Base-by-base conservation (phyloP, 2,888 invertebrate species). In the Sabellastarte sp. region DNA sequence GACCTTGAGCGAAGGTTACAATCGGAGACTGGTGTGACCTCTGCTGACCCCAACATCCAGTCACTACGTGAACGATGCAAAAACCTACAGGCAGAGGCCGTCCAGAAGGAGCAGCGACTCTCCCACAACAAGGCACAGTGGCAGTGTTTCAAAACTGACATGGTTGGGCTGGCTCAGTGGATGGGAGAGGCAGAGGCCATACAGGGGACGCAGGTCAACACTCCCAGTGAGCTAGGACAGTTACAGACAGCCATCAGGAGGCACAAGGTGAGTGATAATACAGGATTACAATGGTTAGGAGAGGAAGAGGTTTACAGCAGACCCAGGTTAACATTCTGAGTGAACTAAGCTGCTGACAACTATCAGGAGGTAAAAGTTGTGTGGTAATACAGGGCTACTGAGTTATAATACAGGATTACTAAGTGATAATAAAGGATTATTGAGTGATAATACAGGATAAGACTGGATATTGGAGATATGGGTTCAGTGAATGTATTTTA, bases 1-100 rank as follows among this genome's bases (percentile, higher is more conserved):
- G 93, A 93, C 86, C 86, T 94, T 55, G 90, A 90, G 63, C 88
- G 88, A 66, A 81, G 92, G 26, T 85, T 94, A 2, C 83, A 90
- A 2, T 89, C 89, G 50, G 93, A 93, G 66, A 82, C 92, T 89
- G 79, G 88, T 5, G 61, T 75, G n/a, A 63, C 65, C 10, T 63
- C 77, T 58, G 74, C 84, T 32, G 79, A 78, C 41, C 66, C 69
- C 87, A 89, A 89, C 80, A 92, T 90, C 80, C 89, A 62, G 80
- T 80, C 69, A 63, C 72, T 81, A 30, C 52, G 78, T 1, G 67
- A 75, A 32, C 69, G 80, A 24, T 83, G 82, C 83, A 77, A 80
- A 55, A 66, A 70, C 52, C 61, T 84, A 10, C 77, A 82, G 69
- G 73, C 71, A 3, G 62, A 69, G 30, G 78, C 78, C 28, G 61